These are phyloP conservation scores for Lophura nycthemera DNA, from an alignment of 2,113 vertebrate genomes.

Conservation along the genomic window DNA sequence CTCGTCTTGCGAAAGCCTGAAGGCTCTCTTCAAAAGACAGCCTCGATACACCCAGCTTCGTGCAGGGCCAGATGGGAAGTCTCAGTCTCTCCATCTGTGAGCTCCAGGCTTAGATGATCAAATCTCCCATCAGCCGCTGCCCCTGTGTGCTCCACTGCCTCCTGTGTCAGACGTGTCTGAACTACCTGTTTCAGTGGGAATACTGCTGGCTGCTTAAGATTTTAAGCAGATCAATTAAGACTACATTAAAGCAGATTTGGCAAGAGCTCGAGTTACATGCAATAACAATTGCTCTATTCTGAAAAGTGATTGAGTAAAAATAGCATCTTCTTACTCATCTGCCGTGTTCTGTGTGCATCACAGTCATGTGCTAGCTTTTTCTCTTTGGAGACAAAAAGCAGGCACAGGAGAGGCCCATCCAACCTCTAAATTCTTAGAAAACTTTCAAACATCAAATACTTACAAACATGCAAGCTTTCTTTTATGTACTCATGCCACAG, in stretches of 20 bases:
- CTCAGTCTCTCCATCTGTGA: conserved; percentile 34
- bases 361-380: conserved; percentile 49
- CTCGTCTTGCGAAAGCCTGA: conserved; percentile 2
- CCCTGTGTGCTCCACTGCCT: conserved; percentile 2
- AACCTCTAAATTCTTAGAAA: conserved; percentile 17
- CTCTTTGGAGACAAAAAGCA: conserved; percentile 57
- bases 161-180: conserved; percentile 24
- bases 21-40: conserved; percentile 28
- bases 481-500: background rate
- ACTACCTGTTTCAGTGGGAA: conserved; percentile 43
- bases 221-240: conserved; percentile 53
- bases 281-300: conserved; percentile 63
- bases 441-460: conserved; percentile 1
- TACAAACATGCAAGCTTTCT: background rate
- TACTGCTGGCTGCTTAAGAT: conserved; percentile 49
- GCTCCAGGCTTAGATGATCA: conserved; percentile 29
- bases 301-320: conserved; percentile 39
- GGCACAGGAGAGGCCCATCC: background rate
- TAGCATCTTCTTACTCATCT: conserved; percentile 65
- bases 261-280: conserved; percentile 50
- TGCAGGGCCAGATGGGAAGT: conserved; percentile 38
- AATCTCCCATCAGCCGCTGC: background rate
- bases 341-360: conserved; percentile 44
- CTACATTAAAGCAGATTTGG: conserved; percentile 52
- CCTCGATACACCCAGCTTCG: background rate